A percentile compares a stretch with the other conserved stretches of the same genome.
phyloP scores from a whole-genome alignment of 2,797 vertebrate species.

The Dicrostonyx torquatus region DNA sequence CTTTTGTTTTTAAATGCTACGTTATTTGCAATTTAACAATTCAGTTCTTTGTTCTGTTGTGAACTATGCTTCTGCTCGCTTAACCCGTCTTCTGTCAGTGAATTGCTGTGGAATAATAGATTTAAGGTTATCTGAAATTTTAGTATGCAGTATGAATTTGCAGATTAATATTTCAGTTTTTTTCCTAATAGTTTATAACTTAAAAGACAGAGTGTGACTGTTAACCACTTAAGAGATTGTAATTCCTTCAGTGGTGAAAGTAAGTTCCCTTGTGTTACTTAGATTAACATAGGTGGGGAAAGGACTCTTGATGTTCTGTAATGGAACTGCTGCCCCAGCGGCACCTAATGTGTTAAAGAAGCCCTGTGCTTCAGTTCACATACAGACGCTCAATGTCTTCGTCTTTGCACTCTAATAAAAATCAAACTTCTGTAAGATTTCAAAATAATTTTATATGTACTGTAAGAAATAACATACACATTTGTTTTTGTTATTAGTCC shows the following conservation, averaged over 20 bases:
- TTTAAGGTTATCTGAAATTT: constrained; percentile 69
- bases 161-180: constrained; percentile 41
- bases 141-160: constrained; percentile 66
- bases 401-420: constrained; percentile 44
- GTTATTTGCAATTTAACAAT: neutral
- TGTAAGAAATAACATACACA: constrained; percentile 25
- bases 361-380: constrained; percentile 65
- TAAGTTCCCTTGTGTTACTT: constrained; percentile 73
- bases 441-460: constrained; percentile 33
- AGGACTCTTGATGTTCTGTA: constrained; percentile 71
- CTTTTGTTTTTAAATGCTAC: constrained; percentile 61
- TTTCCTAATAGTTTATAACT: constrained; percentile 66
- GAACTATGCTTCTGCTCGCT: constrained; percentile 31
- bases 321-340: constrained; percentile 46
- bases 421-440: neutral
- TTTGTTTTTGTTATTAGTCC: neutral
- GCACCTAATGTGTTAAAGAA: constrained; percentile 73
- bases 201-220: constrained; percentile 60
- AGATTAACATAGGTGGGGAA: constrained; percentile 63
- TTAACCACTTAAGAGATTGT: constrained; percentile 71
- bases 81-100: constrained; percentile 48
- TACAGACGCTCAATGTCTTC: constrained; percentile 52
- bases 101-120: constrained; percentile 52
- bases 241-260: constrained; percentile 71
- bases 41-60: constrained; percentile 36